These are phyloP conservation scores for Himalopsyche tibetana DNA, from an alignment of 2,888 invertebrate genomes.

Conservation along the genomic window DNA sequence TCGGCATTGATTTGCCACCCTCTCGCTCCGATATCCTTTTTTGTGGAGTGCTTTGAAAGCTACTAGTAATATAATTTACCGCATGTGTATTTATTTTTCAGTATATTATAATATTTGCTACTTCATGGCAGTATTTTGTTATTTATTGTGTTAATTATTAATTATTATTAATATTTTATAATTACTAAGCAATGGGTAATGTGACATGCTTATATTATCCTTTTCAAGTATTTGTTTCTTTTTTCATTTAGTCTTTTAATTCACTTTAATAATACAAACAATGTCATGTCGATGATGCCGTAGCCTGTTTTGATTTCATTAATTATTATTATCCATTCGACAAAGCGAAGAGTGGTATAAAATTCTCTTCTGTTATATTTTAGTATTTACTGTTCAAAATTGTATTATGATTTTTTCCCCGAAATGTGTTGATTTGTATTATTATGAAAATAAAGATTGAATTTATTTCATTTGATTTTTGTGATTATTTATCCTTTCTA, in stretches of 20 bases:
- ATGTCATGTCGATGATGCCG: not conserved
- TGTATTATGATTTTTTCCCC: conserved; percentile 13
- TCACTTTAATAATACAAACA: no score
- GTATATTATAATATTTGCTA: conserved; percentile 36
- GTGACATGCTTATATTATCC: not conserved
- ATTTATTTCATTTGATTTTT: conserved; percentile 66
- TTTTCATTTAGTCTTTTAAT: not conserved
- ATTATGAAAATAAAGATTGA: conserved; percentile 60
- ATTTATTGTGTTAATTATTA: conserved; percentile 39
- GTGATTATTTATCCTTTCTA: conserved; percentile 61
- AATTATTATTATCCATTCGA: not conserved
- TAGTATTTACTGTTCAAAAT: conserved; percentile 35
- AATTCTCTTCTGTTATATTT: not conserved
- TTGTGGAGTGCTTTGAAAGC: not conserved
- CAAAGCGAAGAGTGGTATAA: not conserved
- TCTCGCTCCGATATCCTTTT: not conserved
- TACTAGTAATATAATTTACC: not conserved
- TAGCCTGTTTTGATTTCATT: not conserved
- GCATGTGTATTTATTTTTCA: conserved; percentile 2
- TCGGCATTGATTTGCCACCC: not conserved
- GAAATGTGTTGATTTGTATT: conserved; percentile 54
- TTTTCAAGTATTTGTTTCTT: not conserved
- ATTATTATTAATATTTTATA: conserved; percentile 27
- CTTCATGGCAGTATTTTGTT: conserved; percentile 41
- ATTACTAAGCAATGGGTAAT: conserved; percentile 11